Evolutionary conservation across 2,113 vertebrate species (phyloP), one percentile per base, ranked within the genome.

Genomic region (Emydocephalus ijimae): DNA sequence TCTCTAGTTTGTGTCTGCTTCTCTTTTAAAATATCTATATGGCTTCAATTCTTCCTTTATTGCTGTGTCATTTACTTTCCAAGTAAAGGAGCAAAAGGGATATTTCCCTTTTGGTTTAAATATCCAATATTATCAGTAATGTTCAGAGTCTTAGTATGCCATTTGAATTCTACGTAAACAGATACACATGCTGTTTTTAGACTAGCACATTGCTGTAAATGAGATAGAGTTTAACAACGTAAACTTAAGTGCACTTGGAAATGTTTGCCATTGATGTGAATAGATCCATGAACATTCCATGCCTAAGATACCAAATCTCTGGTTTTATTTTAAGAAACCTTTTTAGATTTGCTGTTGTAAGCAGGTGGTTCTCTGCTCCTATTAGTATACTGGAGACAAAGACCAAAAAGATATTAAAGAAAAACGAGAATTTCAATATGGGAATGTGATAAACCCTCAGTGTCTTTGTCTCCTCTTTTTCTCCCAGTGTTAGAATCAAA

Each of bases 141-240:
- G 34, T 89, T 92, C 34, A 92, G 45, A 81, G 91, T 52, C 48
- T 89, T 11, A 50, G 29, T 15, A n/a, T 50, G 87, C 43, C 6
- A 85, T 29, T 89, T 89, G 88, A 92, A 85, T 54, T 34, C 64
- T 85, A 26, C 34, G 61, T 89, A 81, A 85, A 85, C 59, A 85
- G 69, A 59, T 39, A 85, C 20, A 89, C 5, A 34, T 59, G 55
- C 92, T 92, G 43, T 85, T 89, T 89, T 89, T 92, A 92, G 92
- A 89, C 29, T 74, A 48, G 24, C 3, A 52, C 61, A 20, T 85
- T 89, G 64, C 54, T 57, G 20, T 59, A 55, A 20, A 88, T 26
- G 61, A 56, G 52, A 20, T 39, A 29, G 55, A 50, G 69, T 85
- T 89, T 57, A 15, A 48, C 18, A 48, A 43, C 26, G 1, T 24